phyloP scores from a whole-genome alignment of 2,113 vertebrate species.

The Enhydra lutris region DNA sequence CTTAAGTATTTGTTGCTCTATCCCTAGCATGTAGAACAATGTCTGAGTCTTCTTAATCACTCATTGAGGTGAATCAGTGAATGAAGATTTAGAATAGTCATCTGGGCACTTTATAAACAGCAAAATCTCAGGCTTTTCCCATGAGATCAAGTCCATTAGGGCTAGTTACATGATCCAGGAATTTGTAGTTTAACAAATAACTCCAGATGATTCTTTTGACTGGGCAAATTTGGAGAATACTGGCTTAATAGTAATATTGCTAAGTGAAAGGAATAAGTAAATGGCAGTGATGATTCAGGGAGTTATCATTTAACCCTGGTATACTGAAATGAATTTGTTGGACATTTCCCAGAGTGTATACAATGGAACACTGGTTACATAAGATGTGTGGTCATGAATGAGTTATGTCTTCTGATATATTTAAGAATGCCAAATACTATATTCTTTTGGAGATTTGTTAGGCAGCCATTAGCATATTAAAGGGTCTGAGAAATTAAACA shows the following conservation, averaged over 20 bases:
- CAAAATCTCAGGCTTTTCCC: neutral
- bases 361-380: neutral
- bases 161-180: neutral
- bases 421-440: neutral
- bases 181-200: constrained; percentile 20
- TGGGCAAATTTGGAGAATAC: neutral
- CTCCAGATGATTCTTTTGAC: neutral
- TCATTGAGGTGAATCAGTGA: neutral
- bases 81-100: neutral
- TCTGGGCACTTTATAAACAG: neutral
- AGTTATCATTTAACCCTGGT: neutral
- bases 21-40: neutral
- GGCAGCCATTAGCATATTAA: neutral
- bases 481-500: neutral
- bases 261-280: neutral
- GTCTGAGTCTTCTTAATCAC: neutral
- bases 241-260: neutral
- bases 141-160: neutral
- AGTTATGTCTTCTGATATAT: neutral
- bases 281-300: neutral
- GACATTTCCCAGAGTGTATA: neutral
- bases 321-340: neutral
- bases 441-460: neutral
- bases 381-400: neutral
- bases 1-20: neutral